Percentiles rank a stretch among this genome's conserved stretches.
Conservation (phyloP, 2,888 invertebrate species). For the Caradrina clavipalpis region DNA sequence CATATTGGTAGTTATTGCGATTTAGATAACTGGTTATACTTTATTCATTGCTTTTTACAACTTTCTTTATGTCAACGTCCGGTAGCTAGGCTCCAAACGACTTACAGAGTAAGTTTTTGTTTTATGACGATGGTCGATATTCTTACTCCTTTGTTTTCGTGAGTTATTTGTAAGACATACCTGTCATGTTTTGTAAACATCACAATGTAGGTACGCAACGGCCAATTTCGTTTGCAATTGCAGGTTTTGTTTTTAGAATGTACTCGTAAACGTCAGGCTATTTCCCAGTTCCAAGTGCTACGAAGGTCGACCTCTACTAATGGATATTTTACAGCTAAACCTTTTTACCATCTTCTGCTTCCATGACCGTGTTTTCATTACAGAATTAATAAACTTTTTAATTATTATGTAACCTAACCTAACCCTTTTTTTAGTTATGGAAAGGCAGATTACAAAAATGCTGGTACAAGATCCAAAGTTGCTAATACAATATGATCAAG, state of each 20-base stretch:
- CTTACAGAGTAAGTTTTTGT: conserved; percentile 49
- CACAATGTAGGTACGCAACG: conserved; percentile 35
- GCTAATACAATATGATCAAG: not conserved
- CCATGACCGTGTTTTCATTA: conserved; percentile 42
- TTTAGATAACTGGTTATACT: conserved; percentile 40
- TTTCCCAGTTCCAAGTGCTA: conserved; percentile 61
- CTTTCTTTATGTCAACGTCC: conserved; percentile 46
- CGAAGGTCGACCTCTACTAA: conserved; percentile 67
- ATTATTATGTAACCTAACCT: too few species aligned
- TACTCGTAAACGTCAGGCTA: conserved; percentile 48
- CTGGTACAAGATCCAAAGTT: not conserved
- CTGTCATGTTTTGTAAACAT: conserved; percentile 62
- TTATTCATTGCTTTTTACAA: conserved; percentile 33
- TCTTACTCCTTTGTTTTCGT: conserved; percentile 42
- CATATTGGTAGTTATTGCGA: conserved; percentile 41
- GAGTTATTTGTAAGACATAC: conserved; percentile 43
- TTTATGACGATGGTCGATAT: conserved; percentile 38
- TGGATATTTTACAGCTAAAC: conserved; percentile 63
- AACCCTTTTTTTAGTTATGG: not conserved
- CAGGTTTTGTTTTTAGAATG: conserved; percentile 59
- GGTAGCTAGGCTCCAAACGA: conserved; percentile 35
- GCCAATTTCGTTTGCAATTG: conserved; percentile 47
- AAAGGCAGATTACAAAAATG: not conserved
- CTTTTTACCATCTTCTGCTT: conserved; percentile 63
- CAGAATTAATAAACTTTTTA: conserved; percentile 11